Conservation (phyloP, 2,113 vertebrate species). For the Chaetodon auriga region DNA sequence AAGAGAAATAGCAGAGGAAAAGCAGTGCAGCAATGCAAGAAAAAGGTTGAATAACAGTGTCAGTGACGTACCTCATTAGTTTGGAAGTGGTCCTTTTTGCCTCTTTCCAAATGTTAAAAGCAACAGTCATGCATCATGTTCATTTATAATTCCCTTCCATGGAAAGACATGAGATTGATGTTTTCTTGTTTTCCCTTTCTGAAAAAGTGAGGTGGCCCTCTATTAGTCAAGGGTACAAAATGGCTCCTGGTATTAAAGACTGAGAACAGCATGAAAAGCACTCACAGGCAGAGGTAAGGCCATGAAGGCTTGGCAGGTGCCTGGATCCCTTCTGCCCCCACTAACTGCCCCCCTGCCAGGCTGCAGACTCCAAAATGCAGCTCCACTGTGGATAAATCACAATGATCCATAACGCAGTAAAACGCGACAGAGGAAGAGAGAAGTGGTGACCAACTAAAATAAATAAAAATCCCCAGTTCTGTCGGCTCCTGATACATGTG, state of each 20-base stretch:
- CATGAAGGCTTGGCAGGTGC: slow-evolving; percentile 89
- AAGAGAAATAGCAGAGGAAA: slow-evolving; percentile 59
- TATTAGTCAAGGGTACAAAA: slow-evolving; percentile 87
- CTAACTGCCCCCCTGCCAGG: slow-evolving; percentile 84
- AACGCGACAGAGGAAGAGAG: slow-evolving; percentile 64
- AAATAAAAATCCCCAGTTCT: slow-evolving; percentile 74
- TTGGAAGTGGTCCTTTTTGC: slow-evolving; percentile 74
- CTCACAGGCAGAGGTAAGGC: slow-evolving; percentile 85
- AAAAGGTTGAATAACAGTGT: slow-evolving; percentile 54
- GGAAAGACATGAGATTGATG: slow-evolving; percentile 59
- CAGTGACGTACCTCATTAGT: slow-evolving; percentile 88
- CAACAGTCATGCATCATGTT: slow-evolving; percentile 59
- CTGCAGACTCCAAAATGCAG: slow-evolving; percentile 86
- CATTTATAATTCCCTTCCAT: slow-evolving; percentile 67
- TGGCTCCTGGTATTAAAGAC: slow-evolving; percentile 88
- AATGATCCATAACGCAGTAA: slow-evolving; percentile 79
- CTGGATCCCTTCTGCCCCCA: slow-evolving; percentile 83
- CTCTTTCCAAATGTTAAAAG: slow-evolving; percentile 72
- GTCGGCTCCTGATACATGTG: slow-evolving; percentile 72
- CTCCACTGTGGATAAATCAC: slow-evolving; percentile 78
- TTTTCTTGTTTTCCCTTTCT: slow-evolving; percentile 60
- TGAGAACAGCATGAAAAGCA: slow-evolving; percentile 80
- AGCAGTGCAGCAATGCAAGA: slow-evolving; percentile 65
- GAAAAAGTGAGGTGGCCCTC: slow-evolving; percentile 80
- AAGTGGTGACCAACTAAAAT: slow-evolving; percentile 72